These are phyloP conservation scores for Halcyon chelicuti DNA, from an alignment of 2,797 vertebrate genomes.

Conservation along the genomic window DNA sequence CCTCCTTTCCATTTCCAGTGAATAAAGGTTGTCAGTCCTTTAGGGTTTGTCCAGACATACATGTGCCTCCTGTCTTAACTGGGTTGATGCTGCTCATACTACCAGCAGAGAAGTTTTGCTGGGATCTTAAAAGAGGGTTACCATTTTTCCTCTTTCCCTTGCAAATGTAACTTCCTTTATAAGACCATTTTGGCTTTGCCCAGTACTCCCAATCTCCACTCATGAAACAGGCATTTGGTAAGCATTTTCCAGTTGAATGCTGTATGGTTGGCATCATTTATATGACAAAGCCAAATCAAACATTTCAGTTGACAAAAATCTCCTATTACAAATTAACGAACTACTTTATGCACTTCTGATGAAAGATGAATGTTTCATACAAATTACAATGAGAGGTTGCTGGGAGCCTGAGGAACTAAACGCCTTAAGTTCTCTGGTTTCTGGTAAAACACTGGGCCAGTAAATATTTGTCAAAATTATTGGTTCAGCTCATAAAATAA, in stretches of 20 bases:
- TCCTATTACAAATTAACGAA: constrained; percentile 45
- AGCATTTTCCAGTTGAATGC: not conserved
- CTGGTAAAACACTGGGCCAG: constrained; percentile 53
- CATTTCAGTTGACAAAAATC: constrained; percentile 15
- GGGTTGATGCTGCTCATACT: not conserved
- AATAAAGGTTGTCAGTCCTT: not conserved
- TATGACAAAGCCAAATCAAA: constrained; percentile 52
- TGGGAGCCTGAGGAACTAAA: constrained; percentile 27
- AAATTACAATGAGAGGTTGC: constrained; percentile 44
- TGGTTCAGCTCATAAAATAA: not conserved
- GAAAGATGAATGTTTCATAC: constrained; percentile 66
- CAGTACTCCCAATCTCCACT: not conserved
- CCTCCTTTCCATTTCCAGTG: not conserved
- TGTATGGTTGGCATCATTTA: not conserved
- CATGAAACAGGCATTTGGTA: not conserved
- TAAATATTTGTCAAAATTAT: constrained; percentile 64
- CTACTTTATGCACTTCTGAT: constrained; percentile 52
- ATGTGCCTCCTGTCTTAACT: not conserved
- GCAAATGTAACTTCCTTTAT: not conserved
- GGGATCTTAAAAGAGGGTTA: not conserved
- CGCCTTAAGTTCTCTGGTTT: constrained; percentile 6
- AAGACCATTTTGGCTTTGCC: not conserved
- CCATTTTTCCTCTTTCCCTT: not conserved
- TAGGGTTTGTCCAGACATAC: not conserved
- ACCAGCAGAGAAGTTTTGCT: not conserved